phyloP scores from a whole-genome alignment of 2,113 vertebrate species.

The Donacobius atricapilla region DNA sequence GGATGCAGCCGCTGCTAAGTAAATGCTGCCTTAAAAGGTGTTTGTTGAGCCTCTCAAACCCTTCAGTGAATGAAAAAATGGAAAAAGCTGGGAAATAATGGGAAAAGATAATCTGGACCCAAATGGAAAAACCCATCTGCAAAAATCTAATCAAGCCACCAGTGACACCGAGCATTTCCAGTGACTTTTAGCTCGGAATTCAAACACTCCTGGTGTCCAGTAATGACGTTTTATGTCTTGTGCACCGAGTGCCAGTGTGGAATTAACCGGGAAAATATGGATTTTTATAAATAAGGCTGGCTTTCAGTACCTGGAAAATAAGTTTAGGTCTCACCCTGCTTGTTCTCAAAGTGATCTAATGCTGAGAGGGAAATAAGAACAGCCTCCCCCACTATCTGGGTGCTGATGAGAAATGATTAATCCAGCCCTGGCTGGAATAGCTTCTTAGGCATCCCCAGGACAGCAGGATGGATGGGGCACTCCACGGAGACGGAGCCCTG shows the following conservation, averaged over 20 bases:
- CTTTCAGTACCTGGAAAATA: not conserved
- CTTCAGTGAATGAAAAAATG: not conserved
- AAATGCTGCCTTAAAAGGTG: not conserved
- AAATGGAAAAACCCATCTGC: not conserved
- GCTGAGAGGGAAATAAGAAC: not conserved
- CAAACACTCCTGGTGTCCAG: not conserved
- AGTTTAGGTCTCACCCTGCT: not conserved
- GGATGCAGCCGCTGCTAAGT: not conserved
- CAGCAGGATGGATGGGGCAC: slow-evolving; percentile 30
- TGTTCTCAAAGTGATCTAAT: slow-evolving; percentile 41
- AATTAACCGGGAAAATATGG: not conserved
- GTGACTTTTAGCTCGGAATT: not conserved
- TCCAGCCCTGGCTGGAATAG: slow-evolving; percentile 34
- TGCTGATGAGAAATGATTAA: slow-evolving; percentile 54
- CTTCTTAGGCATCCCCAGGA: not conserved
- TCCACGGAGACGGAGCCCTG: not conserved
- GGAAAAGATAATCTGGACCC: not conserved
- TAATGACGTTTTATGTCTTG: not conserved
- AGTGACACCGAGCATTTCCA: not conserved
- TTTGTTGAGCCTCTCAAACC: not conserved
- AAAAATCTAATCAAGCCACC: not conserved
- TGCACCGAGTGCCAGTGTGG: not conserved
- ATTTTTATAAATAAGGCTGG: not conserved
- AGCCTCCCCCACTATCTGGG: not conserved
- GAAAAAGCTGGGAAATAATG: not conserved